Evolutionary conservation across 2,888 invertebrate species (phyloP).

Genomic region (Cephus sareptanus): DNA sequence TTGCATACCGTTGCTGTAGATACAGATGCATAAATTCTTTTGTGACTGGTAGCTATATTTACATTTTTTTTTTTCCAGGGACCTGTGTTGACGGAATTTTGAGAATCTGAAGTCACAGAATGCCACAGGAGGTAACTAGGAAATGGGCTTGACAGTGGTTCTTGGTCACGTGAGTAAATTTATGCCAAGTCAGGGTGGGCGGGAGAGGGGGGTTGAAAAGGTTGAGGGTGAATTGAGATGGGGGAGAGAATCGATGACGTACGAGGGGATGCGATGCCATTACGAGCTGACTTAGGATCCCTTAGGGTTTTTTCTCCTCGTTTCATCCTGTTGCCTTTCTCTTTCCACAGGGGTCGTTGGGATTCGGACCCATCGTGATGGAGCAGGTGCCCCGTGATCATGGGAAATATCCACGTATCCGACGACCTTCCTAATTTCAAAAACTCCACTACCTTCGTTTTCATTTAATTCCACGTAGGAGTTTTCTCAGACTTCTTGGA

Average conservation of each 20-base stretch:
- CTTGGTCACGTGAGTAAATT: conserved; percentile 39
- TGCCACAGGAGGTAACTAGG: not conserved
- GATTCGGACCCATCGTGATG: conserved; percentile 6
- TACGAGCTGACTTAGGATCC: not conserved
- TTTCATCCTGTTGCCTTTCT: not conserved
- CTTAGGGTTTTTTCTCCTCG: not conserved
- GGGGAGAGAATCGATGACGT: conserved; percentile 6
- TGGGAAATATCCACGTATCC: conserved; percentile 18
- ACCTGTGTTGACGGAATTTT: not conserved
- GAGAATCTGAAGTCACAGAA: not conserved
- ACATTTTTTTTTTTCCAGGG: not conserved
- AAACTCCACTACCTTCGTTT: not conserved
- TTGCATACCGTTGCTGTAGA: not conserved
- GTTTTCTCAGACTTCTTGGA: not conserved
- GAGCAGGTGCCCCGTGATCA: conserved; percentile 34
- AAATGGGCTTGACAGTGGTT: not conserved
- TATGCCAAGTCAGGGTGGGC: conserved; percentile 29
- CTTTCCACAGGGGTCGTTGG: not conserved
- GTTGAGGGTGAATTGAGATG: not conserved
- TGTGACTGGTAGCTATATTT: not conserved
- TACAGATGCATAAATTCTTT: not conserved
- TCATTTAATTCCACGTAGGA: not conserved
- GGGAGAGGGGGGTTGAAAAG: conserved; percentile 4
- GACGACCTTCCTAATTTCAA: not conserved
- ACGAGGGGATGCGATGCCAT: conserved; percentile 14